Conservation (phyloP, 2,113 vertebrate species). For the Chaetodon trifascialis region DNA sequence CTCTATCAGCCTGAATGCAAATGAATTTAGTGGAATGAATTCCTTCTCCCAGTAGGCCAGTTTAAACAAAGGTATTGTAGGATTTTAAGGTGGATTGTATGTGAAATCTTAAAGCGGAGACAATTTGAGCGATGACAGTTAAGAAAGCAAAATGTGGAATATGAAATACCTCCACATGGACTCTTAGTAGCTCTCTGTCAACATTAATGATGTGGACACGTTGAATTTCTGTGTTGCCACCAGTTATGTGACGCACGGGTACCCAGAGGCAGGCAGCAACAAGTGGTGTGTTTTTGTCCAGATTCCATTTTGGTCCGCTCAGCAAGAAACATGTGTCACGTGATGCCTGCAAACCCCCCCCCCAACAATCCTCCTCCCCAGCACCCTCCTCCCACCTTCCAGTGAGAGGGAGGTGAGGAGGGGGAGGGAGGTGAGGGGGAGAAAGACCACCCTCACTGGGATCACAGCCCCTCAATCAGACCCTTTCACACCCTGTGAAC, state of each 20-base stretch:
- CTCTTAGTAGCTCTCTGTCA: background rate
- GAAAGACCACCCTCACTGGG: slow-evolving; percentile 88
- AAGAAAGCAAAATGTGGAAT: background rate
- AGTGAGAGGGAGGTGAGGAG: slow-evolving; percentile 50
- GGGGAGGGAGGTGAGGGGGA: slow-evolving; percentile 34
- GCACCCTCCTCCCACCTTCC: slow-evolving; percentile 64
- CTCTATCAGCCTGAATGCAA: slow-evolving; percentile 45
- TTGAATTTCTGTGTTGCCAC: slow-evolving; percentile 12
- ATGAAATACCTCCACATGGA: background rate
- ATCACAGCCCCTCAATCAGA: slow-evolving; percentile 87
- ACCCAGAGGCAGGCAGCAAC: slow-evolving; percentile 80
- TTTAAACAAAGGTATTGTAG: slow-evolving; percentile 5
- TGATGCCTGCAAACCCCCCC: slow-evolving; percentile 72
- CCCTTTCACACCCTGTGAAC: slow-evolving; percentile 93
- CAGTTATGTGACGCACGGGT: slow-evolving; percentile 51
- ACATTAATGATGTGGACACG: background rate
- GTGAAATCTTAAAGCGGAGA: background rate
- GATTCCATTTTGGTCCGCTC: slow-evolving; percentile 85
- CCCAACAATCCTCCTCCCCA: slow-evolving; percentile 35
- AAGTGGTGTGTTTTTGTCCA: slow-evolving; percentile 84
- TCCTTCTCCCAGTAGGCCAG: background rate
- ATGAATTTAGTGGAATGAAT: background rate
- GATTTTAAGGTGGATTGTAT: background rate
- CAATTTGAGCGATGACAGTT: background rate
- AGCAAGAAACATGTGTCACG: slow-evolving; percentile 83